These are phyloP conservation scores for Podabrus alpinus DNA, from an alignment of 2,888 invertebrate species.

Conservation along the genomic window DNA sequence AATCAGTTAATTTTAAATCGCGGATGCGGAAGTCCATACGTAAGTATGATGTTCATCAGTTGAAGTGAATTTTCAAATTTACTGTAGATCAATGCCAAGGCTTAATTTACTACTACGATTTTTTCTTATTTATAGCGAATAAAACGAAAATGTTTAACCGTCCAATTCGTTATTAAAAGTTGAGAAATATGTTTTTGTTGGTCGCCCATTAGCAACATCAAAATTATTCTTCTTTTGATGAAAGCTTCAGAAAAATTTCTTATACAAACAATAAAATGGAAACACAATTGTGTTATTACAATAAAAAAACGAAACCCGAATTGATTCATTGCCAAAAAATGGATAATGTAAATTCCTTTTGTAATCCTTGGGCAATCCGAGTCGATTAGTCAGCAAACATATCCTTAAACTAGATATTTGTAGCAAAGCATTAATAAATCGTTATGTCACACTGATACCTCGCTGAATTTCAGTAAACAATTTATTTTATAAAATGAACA, in stretches of 20 bases:
- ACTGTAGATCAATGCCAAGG: neutral
- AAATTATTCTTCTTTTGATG: neutral
- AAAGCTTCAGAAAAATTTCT: neutral
- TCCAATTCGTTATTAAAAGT: neutral
- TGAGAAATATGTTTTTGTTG: neutral
- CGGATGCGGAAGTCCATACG: neutral
- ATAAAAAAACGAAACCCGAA: neutral
- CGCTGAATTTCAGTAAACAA: neutral
- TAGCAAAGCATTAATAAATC: neutral
- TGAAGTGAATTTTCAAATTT: neutral
- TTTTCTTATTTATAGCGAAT: neutral
- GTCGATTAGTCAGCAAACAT: slow-evolving; percentile 10
- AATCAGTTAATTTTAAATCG: neutral
- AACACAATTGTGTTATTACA: slow-evolving; percentile 3
- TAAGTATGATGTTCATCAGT: neutral
- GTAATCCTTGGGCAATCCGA: slow-evolving; percentile 20
- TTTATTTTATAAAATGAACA: neutral
- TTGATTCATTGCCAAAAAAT: slow-evolving; percentile 17
- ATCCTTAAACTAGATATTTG: neutral
- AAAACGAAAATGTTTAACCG: neutral
- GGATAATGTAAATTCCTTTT: slow-evolving; percentile 18
- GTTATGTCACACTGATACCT: neutral
- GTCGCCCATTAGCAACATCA: neutral
- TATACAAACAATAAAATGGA: neutral
- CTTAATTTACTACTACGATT: neutral